Percentiles rank a stretch among this genome's conserved stretches.
Evolutionary conservation across 1,140 invertebrate genomes (phyloP).

Genomic region (Brachionus rubens): DNA sequence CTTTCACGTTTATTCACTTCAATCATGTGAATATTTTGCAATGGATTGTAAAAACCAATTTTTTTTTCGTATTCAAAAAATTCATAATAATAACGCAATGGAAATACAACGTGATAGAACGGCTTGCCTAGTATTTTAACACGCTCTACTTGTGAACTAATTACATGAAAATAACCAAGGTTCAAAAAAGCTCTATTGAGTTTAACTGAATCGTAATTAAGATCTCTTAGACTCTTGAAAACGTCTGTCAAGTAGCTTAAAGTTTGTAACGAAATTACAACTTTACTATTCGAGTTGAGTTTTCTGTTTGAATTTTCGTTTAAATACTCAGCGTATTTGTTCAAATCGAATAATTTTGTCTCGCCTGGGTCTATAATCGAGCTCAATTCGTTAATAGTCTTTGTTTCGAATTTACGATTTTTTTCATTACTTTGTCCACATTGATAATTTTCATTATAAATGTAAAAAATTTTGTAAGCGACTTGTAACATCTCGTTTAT

Average conservation of each 20-base stretch:
- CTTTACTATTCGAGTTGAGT: background rate
- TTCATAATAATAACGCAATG: conserved; percentile 26
- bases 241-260: background rate
- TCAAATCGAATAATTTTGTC: conserved; percentile 25
- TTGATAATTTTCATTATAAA: background rate
- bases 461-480: conserved; percentile 14
- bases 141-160: conserved; percentile 20
- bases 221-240: background rate
- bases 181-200: conserved; percentile 37
- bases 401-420: background rate
- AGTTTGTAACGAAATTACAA: background rate
- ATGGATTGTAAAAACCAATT: background rate
- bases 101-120: background rate
- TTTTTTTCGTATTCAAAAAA: conserved; percentile 21
- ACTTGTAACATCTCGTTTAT: conserved; percentile 35
- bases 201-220: background rate
- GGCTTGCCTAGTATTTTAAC: background rate
- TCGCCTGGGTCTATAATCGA: background rate
- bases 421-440: background rate
- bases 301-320: background rate
- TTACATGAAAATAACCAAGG: background rate
- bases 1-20: conserved; percentile 5
- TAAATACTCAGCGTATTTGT: background rate
- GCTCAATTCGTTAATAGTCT: conserved; percentile 9
- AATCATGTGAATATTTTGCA: conserved; percentile 18